Evolutionary conservation across 2,113 vertebrate genomes (phyloP).

Genomic region (Cygnus buccinator): DNA sequence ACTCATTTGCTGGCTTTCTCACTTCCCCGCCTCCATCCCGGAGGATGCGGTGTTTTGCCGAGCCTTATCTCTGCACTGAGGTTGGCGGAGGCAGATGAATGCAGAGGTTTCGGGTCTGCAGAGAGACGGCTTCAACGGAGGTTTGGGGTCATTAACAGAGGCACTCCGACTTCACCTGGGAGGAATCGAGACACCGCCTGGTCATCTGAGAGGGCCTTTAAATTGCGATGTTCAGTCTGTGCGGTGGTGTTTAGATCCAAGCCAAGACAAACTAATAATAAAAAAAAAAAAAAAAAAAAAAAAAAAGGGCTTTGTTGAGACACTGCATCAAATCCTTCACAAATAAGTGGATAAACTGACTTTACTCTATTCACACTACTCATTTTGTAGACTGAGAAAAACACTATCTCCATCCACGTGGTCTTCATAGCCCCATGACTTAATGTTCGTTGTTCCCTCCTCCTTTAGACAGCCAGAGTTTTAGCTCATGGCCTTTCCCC

Average conservation of each 20-base stretch:
- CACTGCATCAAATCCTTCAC: not conserved
- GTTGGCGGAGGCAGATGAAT: slow-evolving; percentile 53
- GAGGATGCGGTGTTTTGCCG: slow-evolving; percentile 40
- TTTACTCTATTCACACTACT: not conserved
- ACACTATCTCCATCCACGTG: not conserved
- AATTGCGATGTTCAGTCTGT: not conserved
- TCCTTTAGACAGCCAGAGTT: rapidly evolving
- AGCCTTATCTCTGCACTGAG: slow-evolving; percentile 30
- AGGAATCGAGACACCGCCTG: rapidly evolving
- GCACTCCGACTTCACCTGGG: not conserved
- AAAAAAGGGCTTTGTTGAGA: not conserved
- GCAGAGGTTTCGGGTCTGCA: slow-evolving; percentile 40
- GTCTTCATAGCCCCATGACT: not conserved
- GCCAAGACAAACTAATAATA: not conserved
- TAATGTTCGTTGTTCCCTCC: not conserved
- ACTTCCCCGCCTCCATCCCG: slow-evolving; percentile 49
- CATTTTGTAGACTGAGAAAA: not conserved
- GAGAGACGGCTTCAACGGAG: rapidly evolving
- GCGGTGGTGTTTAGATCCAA: not conserved
- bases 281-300: not conserved
- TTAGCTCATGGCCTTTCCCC: not conserved
- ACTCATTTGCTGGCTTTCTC: slow-evolving; percentile 56
- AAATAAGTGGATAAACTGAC: not conserved
- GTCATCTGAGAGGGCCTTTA: not conserved
- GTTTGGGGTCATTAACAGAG: not conserved